Conservation (phyloP, 2,113 vertebrate species). For the Melanotaenia duboulayi region DNA sequence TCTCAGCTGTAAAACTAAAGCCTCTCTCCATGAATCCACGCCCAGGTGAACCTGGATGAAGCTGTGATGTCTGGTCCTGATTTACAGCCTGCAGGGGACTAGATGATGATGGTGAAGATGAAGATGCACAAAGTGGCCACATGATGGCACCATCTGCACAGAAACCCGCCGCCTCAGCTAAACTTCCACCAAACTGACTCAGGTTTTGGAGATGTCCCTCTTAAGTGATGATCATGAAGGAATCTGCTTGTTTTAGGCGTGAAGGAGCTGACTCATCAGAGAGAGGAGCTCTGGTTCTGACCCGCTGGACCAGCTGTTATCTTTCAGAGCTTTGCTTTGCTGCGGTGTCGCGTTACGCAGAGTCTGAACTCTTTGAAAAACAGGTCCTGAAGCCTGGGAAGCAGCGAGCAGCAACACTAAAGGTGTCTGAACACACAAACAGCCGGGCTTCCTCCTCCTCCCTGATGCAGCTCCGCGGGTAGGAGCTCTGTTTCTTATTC, state of each 20-base stretch:
- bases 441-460: not conserved
- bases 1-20: too few relatives aligned
- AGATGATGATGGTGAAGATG: too few relatives aligned
- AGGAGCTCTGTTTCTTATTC: not conserved
- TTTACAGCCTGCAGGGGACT: too few relatives aligned
- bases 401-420: conserved; percentile 21
- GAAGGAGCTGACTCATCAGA: not conserved
- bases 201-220: too few relatives aligned
- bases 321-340: conserved; percentile 54
- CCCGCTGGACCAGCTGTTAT: conserved; percentile 28
- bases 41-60: too few relatives aligned
- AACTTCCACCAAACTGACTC: too few relatives aligned
- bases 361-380: conserved; percentile 50
- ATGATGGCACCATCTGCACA: not conserved
- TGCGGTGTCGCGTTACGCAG: conserved; percentile 52
- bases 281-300: not conserved
- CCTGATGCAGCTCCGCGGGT: not conserved
- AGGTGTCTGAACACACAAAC: conserved; percentile 63
- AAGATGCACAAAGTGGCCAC: conserved; percentile 7
- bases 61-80: too few relatives aligned
- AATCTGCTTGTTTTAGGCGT: too few relatives aligned
- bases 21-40: too few relatives aligned
- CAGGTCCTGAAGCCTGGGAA: conserved; percentile 52
- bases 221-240: too few relatives aligned
- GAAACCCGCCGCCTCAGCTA: not conserved